Base-by-base conservation (phyloP, 53 echinoderm and acorn worm genomes). In the Stichopus horrens region DNA sequence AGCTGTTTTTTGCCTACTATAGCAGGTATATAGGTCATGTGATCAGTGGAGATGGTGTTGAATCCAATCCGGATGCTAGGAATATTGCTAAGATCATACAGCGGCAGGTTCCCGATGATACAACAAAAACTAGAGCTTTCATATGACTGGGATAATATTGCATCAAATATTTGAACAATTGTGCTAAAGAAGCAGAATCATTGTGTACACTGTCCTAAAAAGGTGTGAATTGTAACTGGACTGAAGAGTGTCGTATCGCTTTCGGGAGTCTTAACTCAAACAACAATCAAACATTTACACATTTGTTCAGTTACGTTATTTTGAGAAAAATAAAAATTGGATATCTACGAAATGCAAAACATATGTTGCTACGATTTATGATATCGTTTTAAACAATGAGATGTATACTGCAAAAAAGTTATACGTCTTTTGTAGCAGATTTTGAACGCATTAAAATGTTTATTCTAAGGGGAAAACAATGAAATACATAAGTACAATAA, bases 61-160 rank as follows among this genome's bases (percentile, higher is more conserved):
- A 60, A 14, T 8, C 37, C 8, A 19, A 75, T 19, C 75, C 2
- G 37, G 37, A 37, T 37, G 37, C 75, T 23, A 75, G 4, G 37
- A 75, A 23, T 19, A 75, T 22, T 16, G 75, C 11, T 4, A 75
- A 75, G 6, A 75, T 23, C 20, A 19, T 19, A 13, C 9, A 60
- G 14, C 14, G 63, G 4, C 63, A 9, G 14, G 14, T 60, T 75
- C 92, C 92, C 51, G n/a, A 13, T 13, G 77, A 86, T 73, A 53
- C 75, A 5, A 86, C 90, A 5, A 79, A 94, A 13, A 85, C 92
- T 6, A 11, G 86, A 9, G 84, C 84, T 54, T 94, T 94, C 55
- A 73, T 94, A 3, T 73, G 86, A 5, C 16, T 86, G 54, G 74
- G 55, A 0, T 0, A 53, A 2, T 86, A 56, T 18, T 86, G 74